phyloP scores from a whole-genome alignment of 2,888 invertebrate species.

The Watsonalla cultraria region DNA sequence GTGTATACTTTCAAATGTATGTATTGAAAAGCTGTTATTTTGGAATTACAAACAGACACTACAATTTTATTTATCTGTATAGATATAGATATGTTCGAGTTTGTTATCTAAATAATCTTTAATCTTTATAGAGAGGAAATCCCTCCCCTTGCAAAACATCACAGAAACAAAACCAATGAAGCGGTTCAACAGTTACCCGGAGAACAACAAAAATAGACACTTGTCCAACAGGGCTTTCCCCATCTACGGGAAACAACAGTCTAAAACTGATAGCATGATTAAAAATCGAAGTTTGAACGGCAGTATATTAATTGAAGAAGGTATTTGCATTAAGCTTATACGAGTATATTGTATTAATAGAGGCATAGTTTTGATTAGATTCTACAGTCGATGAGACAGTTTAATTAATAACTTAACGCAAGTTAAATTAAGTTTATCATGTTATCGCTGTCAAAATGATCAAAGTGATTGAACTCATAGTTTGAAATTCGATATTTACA shows the following conservation, averaged over 20 bases:
- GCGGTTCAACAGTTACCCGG: slow-evolving; percentile 1
- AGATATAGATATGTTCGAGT: no score
- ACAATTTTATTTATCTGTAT: no score
- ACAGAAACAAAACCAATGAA: slow-evolving; percentile 5
- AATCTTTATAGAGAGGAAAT: slow-evolving; percentile 11
- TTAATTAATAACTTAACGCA: no score
- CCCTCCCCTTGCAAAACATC: slow-evolving; percentile 2
- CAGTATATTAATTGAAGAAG: not conserved
- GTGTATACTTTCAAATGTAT: no score
- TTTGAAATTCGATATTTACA: no score
- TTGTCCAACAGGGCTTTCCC: not conserved
- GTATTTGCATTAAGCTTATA: not conserved
- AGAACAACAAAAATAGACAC: not conserved
- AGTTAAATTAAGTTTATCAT: no score
- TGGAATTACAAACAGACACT: no score
- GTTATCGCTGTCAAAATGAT: no score
- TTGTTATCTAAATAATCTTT: not conserved
- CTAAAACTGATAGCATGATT: not conserved
- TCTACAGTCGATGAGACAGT: no score
- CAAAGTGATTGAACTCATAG: no score
- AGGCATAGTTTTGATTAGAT: no score
- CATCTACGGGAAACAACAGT: not conserved
- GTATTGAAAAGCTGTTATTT: no score
- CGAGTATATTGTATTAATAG: not conserved
- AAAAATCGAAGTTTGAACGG: not conserved